phyloP scores from a whole-genome alignment of 2,888 invertebrate genomes.

The Ptycholaimellus sp. region DNA sequence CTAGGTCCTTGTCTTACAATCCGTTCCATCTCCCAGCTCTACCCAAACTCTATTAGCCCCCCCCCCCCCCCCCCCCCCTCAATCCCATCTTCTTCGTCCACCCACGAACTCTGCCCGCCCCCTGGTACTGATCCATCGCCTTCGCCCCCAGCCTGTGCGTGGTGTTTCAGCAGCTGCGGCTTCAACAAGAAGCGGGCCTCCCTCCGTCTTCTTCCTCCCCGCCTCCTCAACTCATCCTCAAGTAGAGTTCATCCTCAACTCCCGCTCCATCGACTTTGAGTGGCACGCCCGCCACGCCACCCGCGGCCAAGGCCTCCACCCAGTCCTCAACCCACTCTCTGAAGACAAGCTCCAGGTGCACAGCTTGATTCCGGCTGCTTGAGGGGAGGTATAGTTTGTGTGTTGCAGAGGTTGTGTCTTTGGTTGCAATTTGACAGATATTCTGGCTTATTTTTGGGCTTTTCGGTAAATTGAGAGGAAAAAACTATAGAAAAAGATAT shows the following conservation, averaged over 20 bases:
- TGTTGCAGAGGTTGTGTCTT: too few relatives aligned
- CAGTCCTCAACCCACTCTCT: conserved; percentile 83
- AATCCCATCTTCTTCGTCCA: neutral
- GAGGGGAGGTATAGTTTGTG: too few relatives aligned
- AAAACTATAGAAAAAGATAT: neutral
- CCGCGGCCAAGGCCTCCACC: conserved; percentile 53
- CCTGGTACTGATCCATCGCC: conserved; percentile 38
- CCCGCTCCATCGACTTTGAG: conserved; percentile 74
- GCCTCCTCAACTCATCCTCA: conserved; percentile 49
- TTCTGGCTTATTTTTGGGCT: neutral
- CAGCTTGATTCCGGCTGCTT: neutral
- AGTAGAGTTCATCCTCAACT: conserved; percentile 59
- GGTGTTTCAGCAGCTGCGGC: conserved; percentile 54
- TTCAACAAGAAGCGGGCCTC: conserved; percentile 37
- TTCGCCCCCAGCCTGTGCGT: conserved; percentile 70
- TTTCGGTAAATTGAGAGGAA: too few relatives aligned
- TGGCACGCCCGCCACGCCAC: conserved; percentile 48
- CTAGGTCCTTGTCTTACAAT: too few relatives aligned
- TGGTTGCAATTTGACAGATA: neutral
- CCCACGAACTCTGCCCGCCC: conserved; percentile 9
- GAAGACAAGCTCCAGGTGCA: conserved; percentile 61
- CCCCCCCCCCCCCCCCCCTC: neutral
- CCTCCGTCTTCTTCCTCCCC: conserved; percentile 60
- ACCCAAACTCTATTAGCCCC: too few relatives aligned
- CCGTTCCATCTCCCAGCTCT: too few relatives aligned